Base-by-base conservation (phyloP, 2,888 invertebrate species). In the Drosophila parthenogenetica region DNA sequence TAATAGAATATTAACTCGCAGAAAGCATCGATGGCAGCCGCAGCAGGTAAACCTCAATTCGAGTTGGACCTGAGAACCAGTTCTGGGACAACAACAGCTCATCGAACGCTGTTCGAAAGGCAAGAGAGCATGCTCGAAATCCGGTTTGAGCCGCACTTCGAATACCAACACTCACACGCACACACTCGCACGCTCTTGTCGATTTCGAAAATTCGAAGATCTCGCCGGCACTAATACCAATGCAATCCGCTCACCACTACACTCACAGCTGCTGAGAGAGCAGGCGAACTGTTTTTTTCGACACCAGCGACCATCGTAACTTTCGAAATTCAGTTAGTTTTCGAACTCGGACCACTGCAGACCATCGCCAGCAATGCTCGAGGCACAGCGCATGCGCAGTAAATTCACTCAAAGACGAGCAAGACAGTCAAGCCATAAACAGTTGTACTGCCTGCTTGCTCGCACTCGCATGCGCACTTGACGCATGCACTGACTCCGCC, bases 1-100 rank as follows among this genome's bases (percentile, higher is more conserved):
- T 90, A 90, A 90, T 90, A 90, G 90, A 90, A 90, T 90, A 90
- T 90, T 87, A 90, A 90, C 89, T 85, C 81, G 78, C 79, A 79
- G 79, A 89, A 86, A 83, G 78, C 73, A 68, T 66, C 71, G 81
- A 69, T 73, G 72, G 76, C 67, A 75, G 70, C 57, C 62, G 60
- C 73, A 67, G 79, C 86, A 83, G 83, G 83, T 83, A 83, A 80
- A 62, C 76, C 71, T 81, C 73, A 45, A 43, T 32, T 59, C 19
- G 70, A 51, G 59, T 59, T 65, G 63, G 63, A 45, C 45, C 59
- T 35, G 13, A 73, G 67, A 85, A 85, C 85, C 85, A 76, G 85
- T 85, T 85, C 75, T 77, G 71, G 57, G 37, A 64, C 64, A 45
- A 29, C 35, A 48, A 43, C 64, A 59, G 50, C 49, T 53, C 64